Percentiles rank a stretch among this genome's conserved stretches.
Evolutionary conservation across 2,888 invertebrate genomes (phyloP).

Genomic region (Graphium colonna): DNA sequence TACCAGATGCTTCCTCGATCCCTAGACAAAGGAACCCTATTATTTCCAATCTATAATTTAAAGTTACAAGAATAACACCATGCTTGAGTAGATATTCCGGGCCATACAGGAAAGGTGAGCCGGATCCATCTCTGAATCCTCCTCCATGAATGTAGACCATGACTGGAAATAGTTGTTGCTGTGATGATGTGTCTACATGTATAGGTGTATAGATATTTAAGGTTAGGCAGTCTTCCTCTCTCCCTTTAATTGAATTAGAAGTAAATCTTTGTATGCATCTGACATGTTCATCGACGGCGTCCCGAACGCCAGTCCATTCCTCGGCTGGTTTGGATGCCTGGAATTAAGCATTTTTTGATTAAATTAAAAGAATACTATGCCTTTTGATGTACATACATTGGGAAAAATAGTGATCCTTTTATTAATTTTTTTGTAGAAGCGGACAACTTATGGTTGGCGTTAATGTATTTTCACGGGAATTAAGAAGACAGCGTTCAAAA

Average conservation of each 20-base stretch:
- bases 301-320: conserved; percentile 51
- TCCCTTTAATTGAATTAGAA: conserved; percentile 43
- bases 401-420: too few relatives aligned
- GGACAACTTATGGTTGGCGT: too few relatives aligned
- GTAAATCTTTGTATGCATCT: conserved; percentile 59
- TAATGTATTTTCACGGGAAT: too few relatives aligned
- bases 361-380: too few relatives aligned
- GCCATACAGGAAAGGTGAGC: conserved; percentile 59
- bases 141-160: conserved; percentile 73
- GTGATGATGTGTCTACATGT: not conserved
- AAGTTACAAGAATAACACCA: conserved; percentile 58
- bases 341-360: too few relatives aligned
- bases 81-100: conserved; percentile 57
- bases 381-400: too few relatives aligned
- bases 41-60: conserved; percentile 67
- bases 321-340: conserved; percentile 50
- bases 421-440: too few relatives aligned
- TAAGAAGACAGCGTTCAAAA: too few relatives aligned
- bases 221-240: conserved; percentile 56
- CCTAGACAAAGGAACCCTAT: conserved; percentile 65
- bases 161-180: conserved; percentile 41
- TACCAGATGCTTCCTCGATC: conserved; percentile 65
- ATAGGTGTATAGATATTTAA: conserved; percentile 61
- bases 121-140: conserved; percentile 64
- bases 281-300: conserved; percentile 55